Percentiles rank a stretch among this genome's conserved stretches.
phyloP scores from a whole-genome alignment of 2,888 invertebrate genomes.

The Agrilus mali region DNA sequence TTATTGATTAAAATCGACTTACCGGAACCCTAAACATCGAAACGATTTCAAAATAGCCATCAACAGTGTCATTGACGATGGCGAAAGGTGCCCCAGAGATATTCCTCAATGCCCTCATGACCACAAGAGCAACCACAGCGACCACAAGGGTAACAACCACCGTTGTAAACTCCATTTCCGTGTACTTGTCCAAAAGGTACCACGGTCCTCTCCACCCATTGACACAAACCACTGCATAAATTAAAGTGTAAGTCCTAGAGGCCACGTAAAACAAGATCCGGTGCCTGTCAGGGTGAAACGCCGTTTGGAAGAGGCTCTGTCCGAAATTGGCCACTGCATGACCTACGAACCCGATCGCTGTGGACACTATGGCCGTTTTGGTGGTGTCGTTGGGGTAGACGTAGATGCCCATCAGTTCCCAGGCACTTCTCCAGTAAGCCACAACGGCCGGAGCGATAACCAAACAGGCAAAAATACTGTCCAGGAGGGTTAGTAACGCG shows the following conservation, averaged over 20 bases:
- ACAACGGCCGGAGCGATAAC: conserved; percentile 73
- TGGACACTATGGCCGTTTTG: conserved; percentile 53
- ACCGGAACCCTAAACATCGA: conserved; percentile 76
- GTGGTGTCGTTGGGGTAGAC: conserved; percentile 49
- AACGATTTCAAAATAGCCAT: conserved; percentile 71
- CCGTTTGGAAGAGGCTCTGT: conserved; percentile 47
- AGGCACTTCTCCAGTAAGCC: conserved; percentile 77
- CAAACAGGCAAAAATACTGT: conserved; percentile 56
- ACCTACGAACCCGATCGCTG: conserved; percentile 56
- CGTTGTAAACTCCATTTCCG: conserved; percentile 44
- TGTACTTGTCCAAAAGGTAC: conserved; percentile 61
- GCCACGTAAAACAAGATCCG: conserved; percentile 54
- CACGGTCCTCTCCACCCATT: conserved; percentile 83
- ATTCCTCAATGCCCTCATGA: conserved; percentile 61
- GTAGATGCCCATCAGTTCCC: conserved; percentile 65
- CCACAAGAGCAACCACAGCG: conserved; percentile 53
- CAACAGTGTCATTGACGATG: conserved; percentile 58
- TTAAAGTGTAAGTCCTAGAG: conserved; percentile 61
- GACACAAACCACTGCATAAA: conserved; percentile 70
- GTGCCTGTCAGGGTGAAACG: conserved; percentile 54
- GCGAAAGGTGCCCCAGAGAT: conserved; percentile 73
- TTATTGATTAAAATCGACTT: conserved; percentile 32
- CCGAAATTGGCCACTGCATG: conserved; percentile 55
- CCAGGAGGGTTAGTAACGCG: conserved; percentile 52
- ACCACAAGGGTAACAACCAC: conserved; percentile 51